Conservation (phyloP, 2,888 invertebrate species). For the Lepidocyrtoides sp. region DNA sequence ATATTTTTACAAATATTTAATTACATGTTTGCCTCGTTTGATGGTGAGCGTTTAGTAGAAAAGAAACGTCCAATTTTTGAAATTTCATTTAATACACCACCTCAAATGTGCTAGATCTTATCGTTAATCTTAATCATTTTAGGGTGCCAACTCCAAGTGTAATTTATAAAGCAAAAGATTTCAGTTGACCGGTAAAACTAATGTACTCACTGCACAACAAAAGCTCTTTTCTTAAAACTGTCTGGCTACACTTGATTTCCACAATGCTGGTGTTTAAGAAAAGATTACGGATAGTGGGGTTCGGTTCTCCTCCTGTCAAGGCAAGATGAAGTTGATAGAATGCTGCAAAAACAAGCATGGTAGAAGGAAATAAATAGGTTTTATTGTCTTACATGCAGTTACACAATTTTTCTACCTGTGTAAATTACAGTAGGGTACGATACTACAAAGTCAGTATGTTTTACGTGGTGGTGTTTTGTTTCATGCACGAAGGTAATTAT, state of each 20-base stretch:
- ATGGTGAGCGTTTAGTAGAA: not conserved
- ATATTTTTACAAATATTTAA: not conserved
- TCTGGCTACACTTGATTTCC: not conserved
- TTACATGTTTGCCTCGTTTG: not conserved
- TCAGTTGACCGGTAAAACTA: not conserved
- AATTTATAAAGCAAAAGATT: not conserved
- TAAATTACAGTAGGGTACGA: not conserved
- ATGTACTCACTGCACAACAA: not conserved
- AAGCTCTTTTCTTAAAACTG: not conserved
- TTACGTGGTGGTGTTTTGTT: constrained; percentile 25
- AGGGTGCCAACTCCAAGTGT: not conserved
- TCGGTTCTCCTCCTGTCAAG: not conserved
- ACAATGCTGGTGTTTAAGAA: not conserved
- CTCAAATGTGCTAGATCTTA: not conserved
- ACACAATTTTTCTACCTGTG: not conserved
- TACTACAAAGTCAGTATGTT: not conserved
- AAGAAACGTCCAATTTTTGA: not conserved
- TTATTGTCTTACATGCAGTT: constrained; percentile 4
- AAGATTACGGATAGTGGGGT: not conserved
- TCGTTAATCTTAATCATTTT: constrained; percentile 44
- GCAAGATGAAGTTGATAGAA: not conserved
- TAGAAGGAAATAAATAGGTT: not conserved
- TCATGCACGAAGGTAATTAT: constrained; percentile 62
- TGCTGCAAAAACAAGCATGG: not conserved
- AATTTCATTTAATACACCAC: not conserved